Conservation (phyloP, 2,113 vertebrate species). For the Gymnarchus niloticus region DNA sequence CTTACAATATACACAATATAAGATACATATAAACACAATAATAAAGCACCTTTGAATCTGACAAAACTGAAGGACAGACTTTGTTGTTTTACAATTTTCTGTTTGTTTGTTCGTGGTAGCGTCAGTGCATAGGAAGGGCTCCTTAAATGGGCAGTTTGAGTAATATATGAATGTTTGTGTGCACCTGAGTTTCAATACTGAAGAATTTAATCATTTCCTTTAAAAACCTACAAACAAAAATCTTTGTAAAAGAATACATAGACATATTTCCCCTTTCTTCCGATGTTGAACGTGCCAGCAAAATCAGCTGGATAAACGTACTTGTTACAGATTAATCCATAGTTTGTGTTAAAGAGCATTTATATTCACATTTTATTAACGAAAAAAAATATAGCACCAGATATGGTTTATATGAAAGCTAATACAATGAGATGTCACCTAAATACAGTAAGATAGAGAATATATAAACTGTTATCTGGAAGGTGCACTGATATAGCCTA, state of each 20-base stretch:
- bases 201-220: conserved; percentile 52
- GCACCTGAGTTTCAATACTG: conserved; percentile 77
- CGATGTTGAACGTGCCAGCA: conserved; percentile 59
- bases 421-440: conserved; percentile 69
- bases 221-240: conserved; percentile 45
- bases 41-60: conserved; percentile 71
- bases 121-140: conserved; percentile 84
- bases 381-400: conserved; percentile 81
- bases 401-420: conserved; percentile 74
- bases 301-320: conserved; percentile 56
- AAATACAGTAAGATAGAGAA: conserved; percentile 70
- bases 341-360: conserved; percentile 68
- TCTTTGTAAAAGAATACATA: conserved; percentile 52
- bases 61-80: conserved; percentile 70
- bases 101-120: conserved; percentile 66
- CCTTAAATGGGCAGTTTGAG: conserved; percentile 66
- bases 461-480: conserved; percentile 52
- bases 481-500: conserved; percentile 60
- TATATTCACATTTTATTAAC: conserved; percentile 91
- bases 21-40: conserved; percentile 83
- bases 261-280: conserved; percentile 37
- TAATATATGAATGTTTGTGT: conserved; percentile 61
- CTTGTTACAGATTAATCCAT: conserved; percentile 64
- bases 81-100: conserved; percentile 49
- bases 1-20: conserved; percentile 88